Evolutionary conservation across 2,113 vertebrate genomes (phyloP), one percentile per base, ranked within the genome.

Genomic region (Microtus pennsylvanicus): DNA sequence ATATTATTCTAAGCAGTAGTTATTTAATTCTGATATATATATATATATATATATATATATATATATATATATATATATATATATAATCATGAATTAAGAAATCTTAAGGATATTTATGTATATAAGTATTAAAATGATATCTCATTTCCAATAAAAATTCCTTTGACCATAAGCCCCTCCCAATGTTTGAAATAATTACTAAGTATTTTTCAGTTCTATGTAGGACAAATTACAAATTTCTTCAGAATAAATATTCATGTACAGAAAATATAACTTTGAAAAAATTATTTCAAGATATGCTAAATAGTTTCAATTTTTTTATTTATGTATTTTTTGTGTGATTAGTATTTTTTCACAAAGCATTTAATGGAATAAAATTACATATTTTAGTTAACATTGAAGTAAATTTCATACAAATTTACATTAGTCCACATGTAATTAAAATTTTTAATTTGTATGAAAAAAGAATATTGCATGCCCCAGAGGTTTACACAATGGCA

Each of bases 201-300:
- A 89, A 42, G 22, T 83, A 87, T 63, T 89, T 82, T 77, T 1
- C 83, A 4, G 22, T 87, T 91, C 17, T 9, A 93, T 69, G 6
- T 19, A 91, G 21, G 86, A 63, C 52, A 4, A 91, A 8, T 70
- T 92, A 5, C 28, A 95, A 93, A 91, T 10, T 74, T 96, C 24
- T 63, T 91, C n/a, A 7, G 0, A 87, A 52, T 6, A 16, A 5
- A 42, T 52, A 52, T 30, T 3, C 11, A 94, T 14, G 38, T 26
- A 85, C 9, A 87, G 42, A 35, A 74, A 92, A 38, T 45, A 19
- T 89, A 93, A 83, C 38, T 82, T 74, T 93, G 24, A 92, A 94
- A 94, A n/a, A 2, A 35, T 63, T 91, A 93, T 89, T 94, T 96
- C 38, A 96, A 96, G 3, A 1, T 45, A 89, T 87, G 7, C 7